Evolutionary conservation across 37 sponge, comb jelly and placozoan species (phyloP).

Genomic region (Ephydatia muelleri): DNA sequence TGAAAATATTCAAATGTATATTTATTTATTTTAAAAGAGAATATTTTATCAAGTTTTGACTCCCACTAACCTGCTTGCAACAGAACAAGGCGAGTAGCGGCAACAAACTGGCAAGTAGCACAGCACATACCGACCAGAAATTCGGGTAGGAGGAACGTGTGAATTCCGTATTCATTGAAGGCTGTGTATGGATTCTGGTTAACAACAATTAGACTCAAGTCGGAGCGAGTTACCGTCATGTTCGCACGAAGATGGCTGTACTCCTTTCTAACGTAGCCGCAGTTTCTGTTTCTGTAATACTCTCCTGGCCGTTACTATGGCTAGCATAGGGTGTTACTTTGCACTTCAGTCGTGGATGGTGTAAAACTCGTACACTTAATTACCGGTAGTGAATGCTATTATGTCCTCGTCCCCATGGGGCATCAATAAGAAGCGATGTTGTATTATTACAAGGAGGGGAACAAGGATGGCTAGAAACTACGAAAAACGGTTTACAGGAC

Average conservation of each 20-base stretch:
- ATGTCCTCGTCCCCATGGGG: not conserved
- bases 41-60: no score
- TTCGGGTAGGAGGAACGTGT: not conserved
- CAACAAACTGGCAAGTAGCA: not conserved
- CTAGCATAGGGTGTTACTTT: not conserved
- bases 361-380: not conserved
- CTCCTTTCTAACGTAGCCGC: not conserved
- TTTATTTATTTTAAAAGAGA: no score
- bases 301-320: not conserved
- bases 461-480: conserved; percentile 68
- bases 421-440: not conserved
- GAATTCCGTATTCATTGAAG: not conserved
- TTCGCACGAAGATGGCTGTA: not conserved
- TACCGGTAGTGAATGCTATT: conserved; percentile 1
- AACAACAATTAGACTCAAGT: not conserved
- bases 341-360: not conserved
- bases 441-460: no score
- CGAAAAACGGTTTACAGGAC: conserved; percentile 47
- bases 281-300: not conserved
- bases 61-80: not conserved
- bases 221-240: not conserved
- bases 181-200: not conserved
- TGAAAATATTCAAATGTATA: no score
- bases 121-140: not conserved
- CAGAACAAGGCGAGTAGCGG: not conserved